Percentiles rank a stretch among this genome's conserved stretches.
Conservation (phyloP, 2,797 vertebrate genomes). For the Onychomys arenicola region DNA sequence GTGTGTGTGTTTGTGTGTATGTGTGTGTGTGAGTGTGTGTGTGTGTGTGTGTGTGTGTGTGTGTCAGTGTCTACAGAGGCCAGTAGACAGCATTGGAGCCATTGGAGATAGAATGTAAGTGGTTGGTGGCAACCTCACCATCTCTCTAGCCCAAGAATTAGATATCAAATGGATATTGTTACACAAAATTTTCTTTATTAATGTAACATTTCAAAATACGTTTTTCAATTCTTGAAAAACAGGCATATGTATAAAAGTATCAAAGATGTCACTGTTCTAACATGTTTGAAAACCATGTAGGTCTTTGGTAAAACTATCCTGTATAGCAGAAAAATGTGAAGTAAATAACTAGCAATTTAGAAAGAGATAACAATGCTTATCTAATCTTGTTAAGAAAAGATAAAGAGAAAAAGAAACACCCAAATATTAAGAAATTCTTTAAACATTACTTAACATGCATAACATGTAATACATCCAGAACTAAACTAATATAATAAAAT, state of each 20-base stretch:
- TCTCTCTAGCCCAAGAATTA: background rate
- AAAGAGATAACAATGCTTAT: background rate
- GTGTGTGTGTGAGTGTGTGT: background rate
- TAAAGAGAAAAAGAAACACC: background rate
- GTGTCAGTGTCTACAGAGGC: background rate
- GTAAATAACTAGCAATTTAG: background rate
- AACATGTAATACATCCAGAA: background rate
- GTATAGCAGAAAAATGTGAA: background rate
- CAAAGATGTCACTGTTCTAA: background rate
- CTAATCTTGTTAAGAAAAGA: background rate
- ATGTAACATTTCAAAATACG: background rate
- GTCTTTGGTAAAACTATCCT: background rate
- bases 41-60: too few species aligned
- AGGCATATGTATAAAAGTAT: background rate
- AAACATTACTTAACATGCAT: background rate
- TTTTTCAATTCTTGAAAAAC: background rate
- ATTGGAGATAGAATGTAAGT: background rate
- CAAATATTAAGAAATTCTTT: background rate
- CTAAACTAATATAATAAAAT: background rate
- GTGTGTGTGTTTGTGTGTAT: background rate
- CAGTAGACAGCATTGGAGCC: too few species aligned
- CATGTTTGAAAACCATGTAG: background rate
- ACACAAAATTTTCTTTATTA: background rate
- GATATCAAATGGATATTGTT: background rate
- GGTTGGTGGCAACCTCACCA: background rate